Evolutionary conservation across 2,113 vertebrate species (phyloP), one percentile per base, ranked within the genome.

Genomic region (Prinia subflava): DNA sequence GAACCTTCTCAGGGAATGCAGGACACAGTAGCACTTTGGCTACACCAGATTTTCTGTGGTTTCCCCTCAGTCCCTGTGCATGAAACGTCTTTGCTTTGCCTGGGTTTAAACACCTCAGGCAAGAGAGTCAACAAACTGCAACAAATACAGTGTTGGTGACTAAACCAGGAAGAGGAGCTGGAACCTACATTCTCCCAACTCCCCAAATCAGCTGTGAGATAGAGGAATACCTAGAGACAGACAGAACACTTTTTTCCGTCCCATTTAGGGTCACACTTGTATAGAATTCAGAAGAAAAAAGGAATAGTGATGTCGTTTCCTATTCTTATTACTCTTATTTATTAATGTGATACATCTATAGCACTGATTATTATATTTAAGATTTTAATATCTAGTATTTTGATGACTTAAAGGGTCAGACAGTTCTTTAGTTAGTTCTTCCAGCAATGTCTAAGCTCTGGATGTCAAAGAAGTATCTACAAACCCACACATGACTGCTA

Each of bases 71-170:
- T 30, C 4, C 10, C 39, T 50, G 13, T 37, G 13, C 1, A 6
- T 33, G 57, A 28, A 69, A 5, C 16, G 33, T 7, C 25, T 87
- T 57, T 37, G 35, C 14, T 52, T 74, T 44, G 10, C 9, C 33
- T 41, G 23, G 10, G 10, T 5, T 82, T 49, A 70, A 82, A 53
- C 7, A 44, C 0, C 0, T 2, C 4, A 13, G 24, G 13, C 42
- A 71, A 59, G 15, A 57, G 39, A 42, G 17, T 39, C 18, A 82
- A 57, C 4, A 20, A 81, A 17, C 9, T 69, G 41, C 55, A 52
- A 9, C 11, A 85, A 41, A 70, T 22, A 46, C 6, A 27, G 11
- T 6, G 4, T 11, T 52, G 18, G 44, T 44, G 21, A 35, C 56
- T 83, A 68, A 68, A 49, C 9, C 33, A 60, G 21, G 8, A 70